Percentiles rank a stretch among this genome's conserved stretches.
Conservation (phyloP, 2,888 invertebrate genomes). For the Strigamia transsilvanica region DNA sequence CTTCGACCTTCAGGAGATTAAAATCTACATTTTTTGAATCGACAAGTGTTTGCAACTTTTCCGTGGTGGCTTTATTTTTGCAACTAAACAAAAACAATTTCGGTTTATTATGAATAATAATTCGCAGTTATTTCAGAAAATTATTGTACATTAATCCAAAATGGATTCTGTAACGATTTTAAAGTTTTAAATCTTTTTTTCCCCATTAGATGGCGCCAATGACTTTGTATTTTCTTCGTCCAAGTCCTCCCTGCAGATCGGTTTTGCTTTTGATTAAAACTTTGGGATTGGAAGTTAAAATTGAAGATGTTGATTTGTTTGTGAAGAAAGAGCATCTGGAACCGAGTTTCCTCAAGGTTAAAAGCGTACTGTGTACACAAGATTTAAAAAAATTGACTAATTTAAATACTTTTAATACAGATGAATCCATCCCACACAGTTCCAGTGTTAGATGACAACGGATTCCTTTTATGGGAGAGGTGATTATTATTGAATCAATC, state of each 20-base stretch:
- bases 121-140: too few relatives aligned
- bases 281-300: slow-evolving; percentile 25
- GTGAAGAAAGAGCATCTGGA: slow-evolving; percentile 24
- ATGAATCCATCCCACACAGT: slow-evolving; percentile 48
- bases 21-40: too few relatives aligned
- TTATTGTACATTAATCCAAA: too few relatives aligned
- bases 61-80: too few relatives aligned
- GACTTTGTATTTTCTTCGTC: slow-evolving; percentile 13
- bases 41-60: too few relatives aligned
- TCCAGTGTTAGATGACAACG: slow-evolving; percentile 45
- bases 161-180: background rate
- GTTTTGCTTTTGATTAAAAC: background rate
- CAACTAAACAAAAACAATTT: too few relatives aligned
- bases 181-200: slow-evolving; percentile 23
- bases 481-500: background rate
- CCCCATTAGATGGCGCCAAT: slow-evolving; percentile 41
- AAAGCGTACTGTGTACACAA: background rate
- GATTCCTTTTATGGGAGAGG: slow-evolving; percentile 51
- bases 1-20: too few relatives aligned
- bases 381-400: background rate
- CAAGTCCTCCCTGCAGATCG: slow-evolving; percentile 50
- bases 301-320: slow-evolving; percentile 39
- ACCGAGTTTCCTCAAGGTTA: slow-evolving; percentile 24
- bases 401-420: background rate
- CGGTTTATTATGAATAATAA: too few relatives aligned